phyloP scores from a whole-genome alignment of 2,797 vertebrate species.

The Neosilurus mollespiculum region DNA sequence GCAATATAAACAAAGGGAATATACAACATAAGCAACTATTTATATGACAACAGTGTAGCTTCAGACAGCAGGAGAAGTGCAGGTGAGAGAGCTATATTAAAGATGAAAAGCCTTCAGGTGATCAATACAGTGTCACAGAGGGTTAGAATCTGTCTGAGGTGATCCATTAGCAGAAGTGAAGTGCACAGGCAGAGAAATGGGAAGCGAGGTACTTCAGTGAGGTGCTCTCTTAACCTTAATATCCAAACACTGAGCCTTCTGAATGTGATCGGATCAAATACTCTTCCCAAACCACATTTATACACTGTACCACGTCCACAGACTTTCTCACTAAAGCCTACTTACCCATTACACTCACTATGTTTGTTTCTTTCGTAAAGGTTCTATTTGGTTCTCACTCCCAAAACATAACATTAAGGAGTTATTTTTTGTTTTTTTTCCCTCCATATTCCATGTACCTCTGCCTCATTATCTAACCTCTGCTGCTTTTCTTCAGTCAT shows the following conservation, averaged over 20 bases:
- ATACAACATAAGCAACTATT: not conserved
- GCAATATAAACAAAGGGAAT: conserved; percentile 24
- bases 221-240: conserved; percentile 37
- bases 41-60: conserved; percentile 50
- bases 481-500: not conserved
- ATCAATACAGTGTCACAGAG: conserved; percentile 42
- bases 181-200: conserved; percentile 35
- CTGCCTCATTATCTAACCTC: not conserved
- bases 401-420: not conserved
- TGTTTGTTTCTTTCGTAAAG: not conserved
- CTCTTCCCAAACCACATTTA: conserved; percentile 2
- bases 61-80: conserved; percentile 36
- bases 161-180: conserved; percentile 56
- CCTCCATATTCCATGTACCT: not conserved
- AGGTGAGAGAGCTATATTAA: conserved; percentile 6
- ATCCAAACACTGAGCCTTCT: conserved; percentile 26
- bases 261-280: not conserved
- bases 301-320: not conserved
- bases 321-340: not conserved
- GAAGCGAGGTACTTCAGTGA: conserved; percentile 26
- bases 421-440: no score
- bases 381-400: not conserved
- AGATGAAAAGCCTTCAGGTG: conserved; percentile 27
- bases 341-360: not conserved
- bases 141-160: conserved; percentile 44